Conservation (phyloP, 2,888 invertebrate genomes). For the Teleiodes luculella region DNA sequence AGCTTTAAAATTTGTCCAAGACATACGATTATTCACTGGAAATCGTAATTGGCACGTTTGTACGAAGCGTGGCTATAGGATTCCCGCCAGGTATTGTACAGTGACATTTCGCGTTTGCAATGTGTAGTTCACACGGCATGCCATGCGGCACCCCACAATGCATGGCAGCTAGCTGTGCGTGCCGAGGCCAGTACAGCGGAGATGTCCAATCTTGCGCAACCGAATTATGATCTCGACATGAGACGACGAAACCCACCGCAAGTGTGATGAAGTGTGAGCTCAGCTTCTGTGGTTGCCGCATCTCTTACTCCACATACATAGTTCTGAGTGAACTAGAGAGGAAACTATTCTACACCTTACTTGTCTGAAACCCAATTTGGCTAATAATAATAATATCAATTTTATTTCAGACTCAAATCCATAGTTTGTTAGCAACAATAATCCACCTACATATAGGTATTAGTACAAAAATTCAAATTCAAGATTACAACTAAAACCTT, state of each 20-base stretch:
- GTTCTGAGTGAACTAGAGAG: not conserved
- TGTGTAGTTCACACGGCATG: not conserved
- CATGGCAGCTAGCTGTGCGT: constrained; percentile 1
- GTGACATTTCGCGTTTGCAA: not conserved
- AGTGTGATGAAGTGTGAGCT: not conserved
- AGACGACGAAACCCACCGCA: not conserved
- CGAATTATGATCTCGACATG: constrained; percentile 6
- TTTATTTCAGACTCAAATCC: too few species aligned
- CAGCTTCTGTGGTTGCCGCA: not conserved
- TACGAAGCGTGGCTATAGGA: too few species aligned
- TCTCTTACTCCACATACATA: not conserved
- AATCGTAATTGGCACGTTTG: too few species aligned
- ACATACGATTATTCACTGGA: too few species aligned
- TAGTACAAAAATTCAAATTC: too few species aligned
- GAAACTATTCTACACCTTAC: too few species aligned
- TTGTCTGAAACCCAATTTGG: too few species aligned
- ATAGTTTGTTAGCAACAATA: too few species aligned
- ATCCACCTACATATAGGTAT: too few species aligned
- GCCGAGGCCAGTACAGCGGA: constrained; percentile 10
- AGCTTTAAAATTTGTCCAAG: too few species aligned
- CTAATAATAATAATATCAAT: too few species aligned
- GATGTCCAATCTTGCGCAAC: constrained; percentile 10
- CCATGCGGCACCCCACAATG: not conserved
- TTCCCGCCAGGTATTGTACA: not conserved
- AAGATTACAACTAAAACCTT: too few species aligned